Evolutionary conservation across 2,113 vertebrate genomes (phyloP).

Genomic region (Python bivittatus): DNA sequence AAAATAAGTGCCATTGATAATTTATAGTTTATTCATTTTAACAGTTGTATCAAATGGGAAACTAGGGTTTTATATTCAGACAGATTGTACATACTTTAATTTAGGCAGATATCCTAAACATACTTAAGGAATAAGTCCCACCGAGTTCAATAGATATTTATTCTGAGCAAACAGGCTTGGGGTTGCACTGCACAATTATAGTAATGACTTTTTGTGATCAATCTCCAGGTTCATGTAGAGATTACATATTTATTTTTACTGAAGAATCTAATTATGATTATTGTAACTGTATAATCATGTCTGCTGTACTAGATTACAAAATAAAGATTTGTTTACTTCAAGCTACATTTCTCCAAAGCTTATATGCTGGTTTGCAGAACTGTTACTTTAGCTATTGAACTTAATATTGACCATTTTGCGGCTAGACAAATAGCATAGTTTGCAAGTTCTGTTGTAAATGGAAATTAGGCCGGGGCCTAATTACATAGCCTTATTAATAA

Average conservation of each 20-base stretch:
- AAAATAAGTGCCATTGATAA: conserved; percentile 22
- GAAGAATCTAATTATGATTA: conserved; percentile 13
- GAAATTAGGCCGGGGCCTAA: background rate
- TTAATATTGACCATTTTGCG: background rate
- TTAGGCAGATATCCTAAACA: conserved; percentile 33
- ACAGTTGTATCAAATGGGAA: conserved; percentile 67
- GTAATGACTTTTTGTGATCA: conserved; percentile 10
- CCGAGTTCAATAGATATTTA: background rate
- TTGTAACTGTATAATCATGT: background rate
- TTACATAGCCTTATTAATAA: background rate
- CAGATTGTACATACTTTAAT: conserved; percentile 13
- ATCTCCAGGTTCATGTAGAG: background rate
- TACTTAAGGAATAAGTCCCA: background rate
- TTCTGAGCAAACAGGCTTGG: background rate
- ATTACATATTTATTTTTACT: conserved; percentile 19
- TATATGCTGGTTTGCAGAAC: conserved; percentile 5
- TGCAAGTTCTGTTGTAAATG: background rate
- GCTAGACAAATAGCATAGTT: background rate
- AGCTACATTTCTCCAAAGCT: conserved; percentile 13
- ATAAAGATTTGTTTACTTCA: conserved; percentile 30
- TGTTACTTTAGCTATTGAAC: background rate
- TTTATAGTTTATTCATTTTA: conserved; percentile 46
- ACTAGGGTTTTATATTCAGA: conserved; percentile 56
- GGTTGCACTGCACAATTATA: background rate
- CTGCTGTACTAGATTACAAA: conserved; percentile 14